Conservation (phyloP, 1,140 invertebrate genomes). For the Tetramorium simillimum region DNA sequence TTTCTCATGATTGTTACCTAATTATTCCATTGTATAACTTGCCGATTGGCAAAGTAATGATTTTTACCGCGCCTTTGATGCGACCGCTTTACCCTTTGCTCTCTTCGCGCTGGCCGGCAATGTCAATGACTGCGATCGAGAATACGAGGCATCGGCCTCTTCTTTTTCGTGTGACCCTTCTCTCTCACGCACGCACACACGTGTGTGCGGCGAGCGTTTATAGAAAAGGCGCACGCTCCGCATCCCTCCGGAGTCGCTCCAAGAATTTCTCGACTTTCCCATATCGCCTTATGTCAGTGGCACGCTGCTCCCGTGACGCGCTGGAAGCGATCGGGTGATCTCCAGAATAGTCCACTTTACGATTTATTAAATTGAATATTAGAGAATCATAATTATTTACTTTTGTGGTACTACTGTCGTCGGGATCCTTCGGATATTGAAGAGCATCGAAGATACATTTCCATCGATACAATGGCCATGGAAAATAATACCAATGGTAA, state of each 20-base stretch:
- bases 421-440: not conserved
- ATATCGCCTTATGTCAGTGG: conserved; percentile 32
- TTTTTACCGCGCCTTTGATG: not conserved
- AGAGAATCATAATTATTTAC: not conserved
- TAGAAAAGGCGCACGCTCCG: conserved; percentile 65
- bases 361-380: not conserved
- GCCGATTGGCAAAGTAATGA: not conserved
- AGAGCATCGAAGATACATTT: not conserved
- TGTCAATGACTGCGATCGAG: conserved; percentile 8
- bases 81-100: not conserved
- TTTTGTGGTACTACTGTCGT: not conserved
- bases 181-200: conserved; percentile 21
- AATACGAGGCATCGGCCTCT: not conserved
- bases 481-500: conserved; percentile 24
- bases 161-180: not conserved
- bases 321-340: conserved; percentile 8
- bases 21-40: not conserved
- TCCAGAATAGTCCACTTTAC: not conserved
- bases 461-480: conserved; percentile 17
- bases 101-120: not conserved
- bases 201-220: conserved; percentile 51
- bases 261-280: conserved; percentile 12
- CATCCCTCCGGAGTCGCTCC: conserved; percentile 32
- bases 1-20: not conserved
- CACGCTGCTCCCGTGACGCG: conserved; percentile 4